These are phyloP conservation scores for Drosophila colorata DNA, from an alignment of 2,888 invertebrate species.

Conservation along the genomic window DNA sequence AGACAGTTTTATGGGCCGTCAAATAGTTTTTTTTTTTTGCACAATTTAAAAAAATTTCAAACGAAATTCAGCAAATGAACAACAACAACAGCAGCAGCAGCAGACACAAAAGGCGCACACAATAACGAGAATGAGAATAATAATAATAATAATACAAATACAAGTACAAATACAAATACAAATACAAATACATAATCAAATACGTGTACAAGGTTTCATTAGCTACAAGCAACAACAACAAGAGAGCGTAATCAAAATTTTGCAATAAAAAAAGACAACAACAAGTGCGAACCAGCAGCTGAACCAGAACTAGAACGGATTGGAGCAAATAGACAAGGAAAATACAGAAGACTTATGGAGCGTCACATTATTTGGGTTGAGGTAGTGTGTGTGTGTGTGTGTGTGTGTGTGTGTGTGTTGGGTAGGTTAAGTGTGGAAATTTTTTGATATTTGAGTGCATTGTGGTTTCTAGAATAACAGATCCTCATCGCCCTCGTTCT, in stretches of 20 bases:
- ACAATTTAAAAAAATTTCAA: conserved; percentile 41
- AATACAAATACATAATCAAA: conserved; percentile 23
- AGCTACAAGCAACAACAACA: conserved; percentile 27
- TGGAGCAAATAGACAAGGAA: conserved; percentile 12
- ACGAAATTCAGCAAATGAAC: conserved; percentile 38
- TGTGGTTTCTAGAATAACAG: conserved; percentile 90
- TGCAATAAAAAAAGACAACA: conserved; percentile 36
- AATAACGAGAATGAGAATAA: conserved; percentile 2
- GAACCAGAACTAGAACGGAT: conserved; percentile 25
- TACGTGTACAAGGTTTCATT: conserved; percentile 38
- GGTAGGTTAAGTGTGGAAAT: neutral
- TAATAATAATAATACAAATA: conserved; percentile 14
- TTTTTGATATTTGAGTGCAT: neutral
- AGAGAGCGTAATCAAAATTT: conserved; percentile 1
- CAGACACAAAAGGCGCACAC: conserved; percentile 17
- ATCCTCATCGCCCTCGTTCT: conserved; percentile 95
- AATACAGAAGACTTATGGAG: neutral
- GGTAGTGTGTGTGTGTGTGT: conserved; percentile 6
- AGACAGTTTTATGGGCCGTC: conserved; percentile 54
- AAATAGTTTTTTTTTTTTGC: conserved; percentile 31
- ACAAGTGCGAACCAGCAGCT: conserved; percentile 27
- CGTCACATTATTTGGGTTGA: conserved; percentile 7
- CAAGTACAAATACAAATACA: conserved; percentile 17
- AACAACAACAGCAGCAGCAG: conserved; percentile 10
- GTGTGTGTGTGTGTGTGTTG: neutral